A percentile compares a stretch with the other conserved stretches of the same genome.
These are phyloP conservation scores for Heliocidaris tuberculata DNA, from an alignment of 35 echinoderm and acorn worm genomes.

Conservation along the genomic window DNA sequence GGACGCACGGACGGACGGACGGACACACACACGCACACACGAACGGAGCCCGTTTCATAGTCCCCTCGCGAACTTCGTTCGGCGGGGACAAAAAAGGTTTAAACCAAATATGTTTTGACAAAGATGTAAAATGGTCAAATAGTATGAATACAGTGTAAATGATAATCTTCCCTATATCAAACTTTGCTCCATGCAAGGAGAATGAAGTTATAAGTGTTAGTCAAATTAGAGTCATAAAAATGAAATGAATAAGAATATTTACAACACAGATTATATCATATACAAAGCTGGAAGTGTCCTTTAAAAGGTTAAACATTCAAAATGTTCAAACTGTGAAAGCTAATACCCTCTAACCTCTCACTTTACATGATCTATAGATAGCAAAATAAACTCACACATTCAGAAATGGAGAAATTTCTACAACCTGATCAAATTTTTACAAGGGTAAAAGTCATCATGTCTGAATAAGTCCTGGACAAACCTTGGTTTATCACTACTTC, in stretches of 20 bases:
- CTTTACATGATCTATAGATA: neutral
- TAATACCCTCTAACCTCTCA: neutral
- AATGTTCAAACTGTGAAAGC: neutral
- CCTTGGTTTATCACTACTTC: neutral
- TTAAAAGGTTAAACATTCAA: neutral
- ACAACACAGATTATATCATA: too few relatives aligned
- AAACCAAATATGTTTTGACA: neutral
- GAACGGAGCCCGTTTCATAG: too few relatives aligned
- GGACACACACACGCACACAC: too few relatives aligned
- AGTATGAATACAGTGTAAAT: neutral
- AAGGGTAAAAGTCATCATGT: neutral
- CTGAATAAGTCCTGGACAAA: neutral
- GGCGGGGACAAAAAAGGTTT: too few relatives aligned
- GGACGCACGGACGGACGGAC: too few relatives aligned
- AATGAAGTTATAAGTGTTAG: too few relatives aligned
- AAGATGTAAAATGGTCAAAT: neutral
- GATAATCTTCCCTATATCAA: neutral
- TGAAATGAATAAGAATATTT: too few relatives aligned
- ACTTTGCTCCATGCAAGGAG: neutral
- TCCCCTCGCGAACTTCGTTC: too few relatives aligned
- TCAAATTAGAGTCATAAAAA: too few relatives aligned
- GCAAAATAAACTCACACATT: neutral
- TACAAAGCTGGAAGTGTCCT: too few relatives aligned
- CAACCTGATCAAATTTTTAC: neutral
- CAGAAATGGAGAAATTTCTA: neutral